Evolutionary conservation across 2,888 invertebrate species (phyloP).

Genomic region (Mesorhabditis sp.): DNA sequence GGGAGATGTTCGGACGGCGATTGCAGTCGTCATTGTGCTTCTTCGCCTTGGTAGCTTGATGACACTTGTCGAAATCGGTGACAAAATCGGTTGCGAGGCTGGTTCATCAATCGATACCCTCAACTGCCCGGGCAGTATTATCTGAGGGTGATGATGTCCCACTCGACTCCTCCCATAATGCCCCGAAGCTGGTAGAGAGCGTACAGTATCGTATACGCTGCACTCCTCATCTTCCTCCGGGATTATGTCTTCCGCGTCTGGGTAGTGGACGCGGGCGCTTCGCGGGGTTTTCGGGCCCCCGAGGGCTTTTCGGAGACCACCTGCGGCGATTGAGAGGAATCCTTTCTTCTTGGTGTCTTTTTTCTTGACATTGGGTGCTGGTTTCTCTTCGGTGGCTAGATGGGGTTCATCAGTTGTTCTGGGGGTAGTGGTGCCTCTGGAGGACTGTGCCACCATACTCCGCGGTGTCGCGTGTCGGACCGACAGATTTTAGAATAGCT

Average conservation of each 20-base stretch:
- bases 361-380: constrained; percentile 1
- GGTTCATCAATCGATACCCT: constrained; percentile 17
- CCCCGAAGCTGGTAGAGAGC: constrained; percentile 37
- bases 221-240: constrained; percentile 28
- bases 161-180: constrained; percentile 41
- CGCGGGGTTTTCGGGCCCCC: constrained; percentile 3
- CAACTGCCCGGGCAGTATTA: neutral
- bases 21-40: constrained; percentile 17
- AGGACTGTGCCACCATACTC: constrained; percentile 3
- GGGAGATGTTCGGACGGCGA: constrained; percentile 21
- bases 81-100: constrained; percentile 7
- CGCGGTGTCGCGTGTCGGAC: too few species aligned
- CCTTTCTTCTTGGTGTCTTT: neutral
- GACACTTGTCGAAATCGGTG: constrained; percentile 25
- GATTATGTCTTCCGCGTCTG: constrained; percentile 34
- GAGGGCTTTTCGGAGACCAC: neutral
- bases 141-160: constrained; percentile 16
- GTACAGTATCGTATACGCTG: constrained; percentile 38
- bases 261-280: neutral
- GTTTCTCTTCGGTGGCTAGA: neutral
- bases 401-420: neutral
- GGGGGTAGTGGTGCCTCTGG: neutral
- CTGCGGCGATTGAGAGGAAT: neutral
- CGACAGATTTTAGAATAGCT: too few species aligned
- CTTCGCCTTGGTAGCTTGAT: constrained; percentile 29